Conservation (phyloP, 1,140 invertebrate genomes). For the Drosophila sp. region DNA sequence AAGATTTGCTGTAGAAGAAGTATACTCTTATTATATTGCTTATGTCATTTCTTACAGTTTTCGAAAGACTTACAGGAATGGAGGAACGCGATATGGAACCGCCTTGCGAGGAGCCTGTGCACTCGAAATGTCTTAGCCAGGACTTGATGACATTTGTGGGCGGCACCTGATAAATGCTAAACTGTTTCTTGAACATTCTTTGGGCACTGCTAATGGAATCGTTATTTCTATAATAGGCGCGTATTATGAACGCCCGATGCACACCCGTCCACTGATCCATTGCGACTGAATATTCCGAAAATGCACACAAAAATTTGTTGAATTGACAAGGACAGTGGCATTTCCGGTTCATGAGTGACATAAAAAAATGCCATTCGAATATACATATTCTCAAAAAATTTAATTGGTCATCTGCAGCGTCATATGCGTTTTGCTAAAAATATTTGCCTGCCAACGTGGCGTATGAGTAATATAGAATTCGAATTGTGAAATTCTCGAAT, state of each 20-base stretch:
- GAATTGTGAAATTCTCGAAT: constrained; percentile 17
- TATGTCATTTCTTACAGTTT: background rate
- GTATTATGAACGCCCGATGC: constrained; percentile 78
- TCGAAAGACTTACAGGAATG: constrained; percentile 52
- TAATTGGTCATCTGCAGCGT: constrained; percentile 61
- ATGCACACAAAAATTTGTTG: background rate
- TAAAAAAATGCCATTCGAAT: constrained; percentile 62
- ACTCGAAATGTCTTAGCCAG: constrained; percentile 79
- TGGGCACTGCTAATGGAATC: constrained; percentile 78
- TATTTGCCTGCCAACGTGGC: constrained; percentile 53
- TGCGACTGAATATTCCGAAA: constrained; percentile 44
- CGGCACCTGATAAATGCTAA: constrained; percentile 77
- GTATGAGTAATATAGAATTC: constrained; percentile 64
- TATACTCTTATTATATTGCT: background rate
- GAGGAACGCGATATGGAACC: constrained; percentile 50
- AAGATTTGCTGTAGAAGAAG: constrained; percentile 67
- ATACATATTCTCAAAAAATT: constrained; percentile 44
- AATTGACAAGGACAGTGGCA: constrained; percentile 28
- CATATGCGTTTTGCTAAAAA: constrained; percentile 22
- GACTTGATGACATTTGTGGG: constrained; percentile 74
- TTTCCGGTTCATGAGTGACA: constrained; percentile 69
- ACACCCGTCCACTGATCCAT: constrained; percentile 82
- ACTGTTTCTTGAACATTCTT: constrained; percentile 76
- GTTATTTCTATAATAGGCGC: constrained; percentile 79
- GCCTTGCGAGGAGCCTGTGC: constrained; percentile 72